phyloP scores from a whole-genome alignment of 2,797 vertebrate genomes.

The Peromyscus attwateri region DNA sequence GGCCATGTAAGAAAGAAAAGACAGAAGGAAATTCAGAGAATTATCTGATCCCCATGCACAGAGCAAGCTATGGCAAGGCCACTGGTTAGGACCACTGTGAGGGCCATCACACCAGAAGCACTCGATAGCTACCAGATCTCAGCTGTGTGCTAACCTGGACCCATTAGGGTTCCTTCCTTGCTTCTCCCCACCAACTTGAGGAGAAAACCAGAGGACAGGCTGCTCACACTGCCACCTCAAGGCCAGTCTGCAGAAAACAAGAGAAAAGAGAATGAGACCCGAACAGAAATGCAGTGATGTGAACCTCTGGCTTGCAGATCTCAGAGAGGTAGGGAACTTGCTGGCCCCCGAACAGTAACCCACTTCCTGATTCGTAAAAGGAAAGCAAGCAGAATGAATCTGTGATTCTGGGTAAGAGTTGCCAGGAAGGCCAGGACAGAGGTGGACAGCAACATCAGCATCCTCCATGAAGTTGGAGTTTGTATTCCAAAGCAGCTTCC shows the following conservation, averaged over 20 bases:
- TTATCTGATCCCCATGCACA: not conserved
- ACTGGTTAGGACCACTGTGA: not conserved
- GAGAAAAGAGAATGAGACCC: not conserved
- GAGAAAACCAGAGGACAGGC: not conserved
- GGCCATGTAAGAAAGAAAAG: not conserved
- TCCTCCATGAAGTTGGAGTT: not conserved
- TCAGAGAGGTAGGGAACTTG: not conserved
- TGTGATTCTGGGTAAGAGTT: not conserved
- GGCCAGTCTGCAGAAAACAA: constrained; percentile 56
- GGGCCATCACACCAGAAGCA: not conserved
- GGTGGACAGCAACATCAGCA: too few species aligned
- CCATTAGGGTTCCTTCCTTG: not conserved
- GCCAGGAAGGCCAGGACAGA: not conserved
- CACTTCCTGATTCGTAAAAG: not conserved
- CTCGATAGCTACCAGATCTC: not conserved
- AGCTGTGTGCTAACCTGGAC: not conserved
- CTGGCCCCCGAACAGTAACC: not conserved
- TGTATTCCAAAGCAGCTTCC: not conserved
- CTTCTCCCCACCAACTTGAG: too few species aligned
- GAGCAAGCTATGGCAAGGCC: not conserved
- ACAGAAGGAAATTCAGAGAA: not conserved
- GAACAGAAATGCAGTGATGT: rapidly evolving
- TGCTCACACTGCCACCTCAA: constrained; percentile 67
- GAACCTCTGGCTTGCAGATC: not conserved
- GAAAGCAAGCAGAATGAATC: not conserved